Base-by-base conservation (phyloP, 1,140 invertebrate species). In the Amphibalanus amphitrite region DNA sequence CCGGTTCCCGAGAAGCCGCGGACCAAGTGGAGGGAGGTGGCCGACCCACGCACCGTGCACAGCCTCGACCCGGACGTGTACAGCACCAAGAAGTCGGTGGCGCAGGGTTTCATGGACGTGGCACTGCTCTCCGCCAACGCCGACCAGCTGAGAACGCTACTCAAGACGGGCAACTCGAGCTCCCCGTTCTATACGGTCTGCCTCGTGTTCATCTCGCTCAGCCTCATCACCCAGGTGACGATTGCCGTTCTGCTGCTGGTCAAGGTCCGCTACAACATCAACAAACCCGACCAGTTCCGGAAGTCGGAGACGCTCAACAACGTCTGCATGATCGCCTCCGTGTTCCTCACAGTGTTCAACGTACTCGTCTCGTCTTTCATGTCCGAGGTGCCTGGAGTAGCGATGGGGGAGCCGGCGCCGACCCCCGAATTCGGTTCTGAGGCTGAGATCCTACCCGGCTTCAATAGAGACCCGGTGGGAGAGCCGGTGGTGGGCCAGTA, bases 51-150 rank as follows among this genome's bases (percentile, higher is more conserved):
- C 1, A 8, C 47, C 1, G 23, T 59, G 47, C 47, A 13, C 13
- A 1, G 17, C 13, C 47, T 59, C 47, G 47, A 59, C 47, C 47
- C 47, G 6, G 47, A 59, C 47, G 17, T 59, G 6, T 59, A 59
- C 47, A 59, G 47, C 47, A 59, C 47, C 6, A 73, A 73, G 38
- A 73, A 71, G 71, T 72, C 72, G 28, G 72, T 73, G 15, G 72
- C 72, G 30, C 71, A 73, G 67, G 72, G 72, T 13, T 73, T 73
- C 38, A 71, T 73, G 70, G 72, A 73, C 59, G 69, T 73, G 40
- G 72, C 70, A 17, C 68, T 73, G 6, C 72, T 73, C 0, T 70
- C 70, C 3, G 72, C 72, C 23, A 73, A 73, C 65, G 64, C 72
- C 17, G 72, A 68, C n/a, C 72, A 73, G 67, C 72, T 73, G 20